A percentile compares a stretch with the other conserved stretches of the same genome.
phyloP scores from a whole-genome alignment of 2,797 vertebrate genomes.

The Pelodytes ibericus region DNA sequence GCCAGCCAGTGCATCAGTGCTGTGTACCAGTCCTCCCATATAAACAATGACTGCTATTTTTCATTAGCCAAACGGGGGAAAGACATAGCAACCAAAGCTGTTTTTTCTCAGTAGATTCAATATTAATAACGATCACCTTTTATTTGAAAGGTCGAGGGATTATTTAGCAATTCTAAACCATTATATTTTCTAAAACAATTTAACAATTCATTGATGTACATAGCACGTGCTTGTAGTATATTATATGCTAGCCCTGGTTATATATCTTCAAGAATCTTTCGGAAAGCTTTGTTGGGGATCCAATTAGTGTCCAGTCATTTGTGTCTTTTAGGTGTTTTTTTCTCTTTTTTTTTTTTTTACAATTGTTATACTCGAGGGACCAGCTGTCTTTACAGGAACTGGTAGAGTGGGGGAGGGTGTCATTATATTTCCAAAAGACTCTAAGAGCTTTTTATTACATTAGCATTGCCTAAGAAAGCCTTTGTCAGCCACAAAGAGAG shows the following conservation, averaged over 20 bases:
- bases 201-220: conserved; percentile 13
- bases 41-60: no score
- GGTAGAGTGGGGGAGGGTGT: conserved; percentile 19
- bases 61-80: no score
- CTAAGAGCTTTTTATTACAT: conserved; percentile 29
- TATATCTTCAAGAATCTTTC: conserved; percentile 20
- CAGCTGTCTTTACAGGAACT: conserved; percentile 34
- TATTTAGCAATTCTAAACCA: conserved; percentile 16
- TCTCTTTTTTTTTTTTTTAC: conserved; percentile 12
- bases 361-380: conserved; percentile 42
- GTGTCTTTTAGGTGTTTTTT: conserved; percentile 17
- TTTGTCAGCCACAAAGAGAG: conserved; percentile 22
- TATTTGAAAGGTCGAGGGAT: conserved; percentile 11
- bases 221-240: not conserved
- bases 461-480: conserved; percentile 38
- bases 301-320: conserved; percentile 42
- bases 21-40: no score
- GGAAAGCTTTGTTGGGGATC: conserved; percentile 40
- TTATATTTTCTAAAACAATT: not conserved
- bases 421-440: conserved; percentile 18
- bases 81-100: no score
- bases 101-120: not conserved
- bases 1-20: no score
- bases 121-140: conserved; percentile 3
- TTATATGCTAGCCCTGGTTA: conserved; percentile 24